Evolutionary conservation across 2,888 invertebrate species (phyloP).

Genomic region (Platycheirus rosarum): DNA sequence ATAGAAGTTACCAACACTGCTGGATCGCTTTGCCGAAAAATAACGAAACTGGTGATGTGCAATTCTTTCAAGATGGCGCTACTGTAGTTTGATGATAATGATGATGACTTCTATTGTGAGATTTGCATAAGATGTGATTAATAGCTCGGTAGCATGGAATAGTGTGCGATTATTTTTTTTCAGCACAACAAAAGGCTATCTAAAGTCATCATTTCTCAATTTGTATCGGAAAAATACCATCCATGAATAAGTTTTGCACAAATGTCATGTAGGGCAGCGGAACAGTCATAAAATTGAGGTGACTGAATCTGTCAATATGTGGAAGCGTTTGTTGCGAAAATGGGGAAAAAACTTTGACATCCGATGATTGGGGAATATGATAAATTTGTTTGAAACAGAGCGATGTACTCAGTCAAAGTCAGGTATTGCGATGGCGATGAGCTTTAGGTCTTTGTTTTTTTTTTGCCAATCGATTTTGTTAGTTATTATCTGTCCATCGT

Average conservation of each 20-base stretch:
- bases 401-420: conserved; percentile 6
- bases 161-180: conserved; percentile 43
- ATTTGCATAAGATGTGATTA: conserved; percentile 73
- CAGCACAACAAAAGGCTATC: conserved; percentile 31
- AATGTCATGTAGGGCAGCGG: conserved; percentile 27
- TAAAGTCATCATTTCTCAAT: conserved; percentile 65
- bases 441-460: conserved; percentile 13
- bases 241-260: conserved; percentile 2
- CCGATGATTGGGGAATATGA: conserved; percentile 55
- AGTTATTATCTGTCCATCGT: conserved; percentile 17
- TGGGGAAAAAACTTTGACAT: conserved; percentile 3
- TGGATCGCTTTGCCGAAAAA: conserved; percentile 47
- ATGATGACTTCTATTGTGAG: conserved; percentile 2
- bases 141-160: conserved; percentile 51
- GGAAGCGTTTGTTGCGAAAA: conserved; percentile 20
- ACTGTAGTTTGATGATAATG: conserved; percentile 33
- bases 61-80: conserved; percentile 25
- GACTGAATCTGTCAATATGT: conserved; percentile 54
- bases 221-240: conserved; percentile 34
- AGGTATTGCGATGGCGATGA: conserved; percentile 15
- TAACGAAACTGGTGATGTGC: conserved; percentile 12
- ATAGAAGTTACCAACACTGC: conserved; percentile 37
- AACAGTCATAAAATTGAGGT: conserved; percentile 24
- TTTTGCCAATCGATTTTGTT: conserved; percentile 43
- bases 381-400: conserved; percentile 35